A percentile compares a stretch with the other conserved stretches of the same genome.
phyloP scores from a whole-genome alignment of 2,113 vertebrate genomes.

The Scomber colias region DNA sequence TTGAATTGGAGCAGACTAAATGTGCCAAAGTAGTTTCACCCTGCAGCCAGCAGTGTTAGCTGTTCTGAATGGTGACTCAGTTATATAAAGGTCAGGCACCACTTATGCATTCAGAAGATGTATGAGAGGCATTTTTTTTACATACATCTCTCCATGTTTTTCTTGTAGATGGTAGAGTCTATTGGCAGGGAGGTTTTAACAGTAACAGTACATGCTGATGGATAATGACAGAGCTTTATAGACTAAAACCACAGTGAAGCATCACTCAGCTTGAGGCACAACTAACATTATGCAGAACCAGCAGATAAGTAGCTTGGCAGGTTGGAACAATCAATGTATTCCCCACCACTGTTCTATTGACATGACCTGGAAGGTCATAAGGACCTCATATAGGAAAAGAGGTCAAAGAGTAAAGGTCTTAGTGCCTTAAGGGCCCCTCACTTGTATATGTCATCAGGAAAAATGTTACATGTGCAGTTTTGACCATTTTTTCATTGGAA shows the following conservation, averaged over 20 bases:
- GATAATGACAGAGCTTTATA: not conserved
- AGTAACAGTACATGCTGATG: not conserved
- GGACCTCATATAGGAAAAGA: not conserved
- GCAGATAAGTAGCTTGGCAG: not conserved
- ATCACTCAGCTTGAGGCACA: not conserved
- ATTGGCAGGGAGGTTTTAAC: too few relatives aligned
- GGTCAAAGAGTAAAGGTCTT: constrained; percentile 34
- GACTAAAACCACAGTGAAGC: constrained; percentile 15
- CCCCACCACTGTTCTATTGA: constrained; percentile 47
- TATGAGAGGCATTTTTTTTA: not conserved
- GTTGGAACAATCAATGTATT: constrained; percentile 55
- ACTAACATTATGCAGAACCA: not conserved
- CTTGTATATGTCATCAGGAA: not conserved
- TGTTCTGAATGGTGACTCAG: not conserved
- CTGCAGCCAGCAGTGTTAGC: not conserved
- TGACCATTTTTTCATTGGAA: not conserved
- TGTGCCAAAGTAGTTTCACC: constrained; percentile 3
- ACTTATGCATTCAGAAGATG: not conserved
- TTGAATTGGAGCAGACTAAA: not conserved
- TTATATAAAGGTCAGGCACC: constrained; percentile 11
- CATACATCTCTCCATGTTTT: not conserved
- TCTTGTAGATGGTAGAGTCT: not conserved
- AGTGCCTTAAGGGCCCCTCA: not conserved
- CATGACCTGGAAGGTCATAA: constrained; percentile 26
- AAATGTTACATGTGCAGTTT: not conserved